phyloP scores from a whole-genome alignment of 2,797 vertebrate genomes.

The Mallotus villosus region DNA sequence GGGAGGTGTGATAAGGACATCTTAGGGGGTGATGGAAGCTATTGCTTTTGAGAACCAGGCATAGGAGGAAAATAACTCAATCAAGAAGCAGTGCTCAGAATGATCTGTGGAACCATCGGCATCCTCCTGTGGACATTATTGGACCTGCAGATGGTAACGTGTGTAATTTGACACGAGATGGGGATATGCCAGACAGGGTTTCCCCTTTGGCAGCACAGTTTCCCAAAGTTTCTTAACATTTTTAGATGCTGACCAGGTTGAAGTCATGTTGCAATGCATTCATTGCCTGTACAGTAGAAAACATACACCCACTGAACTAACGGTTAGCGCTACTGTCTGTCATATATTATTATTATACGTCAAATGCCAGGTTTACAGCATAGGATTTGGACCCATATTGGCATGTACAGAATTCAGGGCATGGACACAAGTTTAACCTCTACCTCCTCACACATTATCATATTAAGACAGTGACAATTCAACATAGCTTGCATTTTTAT shows the following conservation, averaged over 20 bases:
- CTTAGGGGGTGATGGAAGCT: too few species aligned
- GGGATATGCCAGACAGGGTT: too few species aligned
- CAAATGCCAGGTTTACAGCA: background rate
- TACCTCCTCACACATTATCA: background rate
- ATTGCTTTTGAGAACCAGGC: too few species aligned
- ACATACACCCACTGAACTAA: background rate
- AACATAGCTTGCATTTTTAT: slow-evolving; percentile 57
- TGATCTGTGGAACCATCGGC: too few species aligned
- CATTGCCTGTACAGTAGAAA: background rate
- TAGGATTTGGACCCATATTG: background rate
- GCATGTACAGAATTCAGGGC: background rate
- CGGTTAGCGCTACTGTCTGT: background rate
- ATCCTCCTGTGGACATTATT: too few species aligned
- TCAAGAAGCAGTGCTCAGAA: too few species aligned
- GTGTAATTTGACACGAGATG: too few species aligned
- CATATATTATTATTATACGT: background rate
- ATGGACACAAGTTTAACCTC: background rate
- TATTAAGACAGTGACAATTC: slow-evolving; percentile 1
- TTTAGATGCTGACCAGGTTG: background rate
- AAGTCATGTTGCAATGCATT: background rate
- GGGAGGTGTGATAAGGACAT: too few species aligned
- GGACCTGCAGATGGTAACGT: too few species aligned
- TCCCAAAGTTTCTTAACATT: too few species aligned
- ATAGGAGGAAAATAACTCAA: too few species aligned
- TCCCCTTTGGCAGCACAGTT: too few species aligned